Evolutionary conservation across 2,888 invertebrate genomes (phyloP).

Genomic region (Noctua janthe): DNA sequence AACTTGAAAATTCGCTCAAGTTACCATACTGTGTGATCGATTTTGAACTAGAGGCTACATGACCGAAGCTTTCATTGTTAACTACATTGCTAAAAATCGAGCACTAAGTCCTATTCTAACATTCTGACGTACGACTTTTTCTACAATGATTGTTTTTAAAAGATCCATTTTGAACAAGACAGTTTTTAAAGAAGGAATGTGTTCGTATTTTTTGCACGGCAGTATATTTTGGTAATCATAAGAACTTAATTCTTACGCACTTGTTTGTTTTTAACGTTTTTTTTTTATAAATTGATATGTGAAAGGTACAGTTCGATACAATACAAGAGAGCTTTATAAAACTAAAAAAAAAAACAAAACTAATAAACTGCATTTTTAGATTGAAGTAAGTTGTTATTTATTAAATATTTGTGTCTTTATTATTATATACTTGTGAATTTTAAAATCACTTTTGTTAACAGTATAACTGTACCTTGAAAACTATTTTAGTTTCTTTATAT

Average conservation of each 20-base stretch:
- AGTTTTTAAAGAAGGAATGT: not conserved
- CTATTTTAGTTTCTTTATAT: not conserved
- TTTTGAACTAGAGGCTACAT: constrained; percentile 26
- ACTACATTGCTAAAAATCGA: constrained; percentile 8
- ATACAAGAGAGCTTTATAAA: not conserved
- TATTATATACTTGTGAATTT: constrained; percentile 17
- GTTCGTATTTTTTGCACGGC: constrained; percentile 3
- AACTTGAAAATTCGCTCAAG: constrained; percentile 53
- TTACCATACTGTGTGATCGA: constrained; percentile 47
- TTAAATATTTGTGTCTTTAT: constrained; percentile 20
- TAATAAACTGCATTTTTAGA: constrained; percentile 47
- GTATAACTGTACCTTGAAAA: constrained; percentile 45
- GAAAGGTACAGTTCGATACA: constrained; percentile 42
- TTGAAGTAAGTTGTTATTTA: constrained; percentile 44
- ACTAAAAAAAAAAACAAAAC: not conserved
- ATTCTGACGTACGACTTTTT: not conserved
- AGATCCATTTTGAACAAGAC: not conserved
- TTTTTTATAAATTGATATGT: constrained; percentile 3
- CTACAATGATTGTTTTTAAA: not conserved
- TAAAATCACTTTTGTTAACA: not conserved
- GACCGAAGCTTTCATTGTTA: not conserved
- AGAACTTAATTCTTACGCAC: constrained; percentile 10
- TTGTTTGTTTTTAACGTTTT: constrained; percentile 3
- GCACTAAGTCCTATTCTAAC: not conserved
- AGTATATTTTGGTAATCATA: constrained; percentile 8